Conservation (phyloP, 2,113 vertebrate genomes). For the Phocoena sinus region DNA sequence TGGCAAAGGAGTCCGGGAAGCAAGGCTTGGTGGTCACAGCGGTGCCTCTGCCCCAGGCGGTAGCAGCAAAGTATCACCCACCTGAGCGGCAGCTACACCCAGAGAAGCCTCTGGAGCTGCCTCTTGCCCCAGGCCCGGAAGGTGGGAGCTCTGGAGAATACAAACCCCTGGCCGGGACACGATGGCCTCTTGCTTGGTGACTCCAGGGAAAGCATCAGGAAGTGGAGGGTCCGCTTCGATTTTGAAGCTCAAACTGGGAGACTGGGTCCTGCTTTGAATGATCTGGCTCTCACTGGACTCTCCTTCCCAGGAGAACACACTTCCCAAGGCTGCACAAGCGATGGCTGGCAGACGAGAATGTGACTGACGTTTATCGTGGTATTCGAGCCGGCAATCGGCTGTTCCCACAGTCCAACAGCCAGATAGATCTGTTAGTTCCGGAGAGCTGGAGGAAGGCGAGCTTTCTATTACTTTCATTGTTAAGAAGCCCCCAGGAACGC, state of each 20-base stretch:
- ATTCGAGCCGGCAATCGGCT: neutral
- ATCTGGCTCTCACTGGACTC: neutral
- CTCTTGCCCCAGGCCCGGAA: neutral
- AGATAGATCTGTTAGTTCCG: neutral
- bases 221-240: neutral
- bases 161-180: neutral
- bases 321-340: no score
- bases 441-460: neutral
- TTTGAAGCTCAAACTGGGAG: neutral
- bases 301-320: no score
- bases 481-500: neutral
- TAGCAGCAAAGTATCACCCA: neutral
- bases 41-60: neutral
- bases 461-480: neutral
- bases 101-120: neutral
- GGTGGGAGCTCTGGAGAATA: no score
- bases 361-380: no score
- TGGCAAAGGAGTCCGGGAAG: neutral
- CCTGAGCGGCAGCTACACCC: neutral
- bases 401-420: neutral
- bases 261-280: neutral
- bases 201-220: neutral
- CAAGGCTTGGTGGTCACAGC: neutral
- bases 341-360: neutral
- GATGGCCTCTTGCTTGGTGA: neutral